Percentiles rank a stretch among this genome's conserved stretches.
Conservation (phyloP, 2,888 invertebrate genomes). For the Mythimna lalbum region DNA sequence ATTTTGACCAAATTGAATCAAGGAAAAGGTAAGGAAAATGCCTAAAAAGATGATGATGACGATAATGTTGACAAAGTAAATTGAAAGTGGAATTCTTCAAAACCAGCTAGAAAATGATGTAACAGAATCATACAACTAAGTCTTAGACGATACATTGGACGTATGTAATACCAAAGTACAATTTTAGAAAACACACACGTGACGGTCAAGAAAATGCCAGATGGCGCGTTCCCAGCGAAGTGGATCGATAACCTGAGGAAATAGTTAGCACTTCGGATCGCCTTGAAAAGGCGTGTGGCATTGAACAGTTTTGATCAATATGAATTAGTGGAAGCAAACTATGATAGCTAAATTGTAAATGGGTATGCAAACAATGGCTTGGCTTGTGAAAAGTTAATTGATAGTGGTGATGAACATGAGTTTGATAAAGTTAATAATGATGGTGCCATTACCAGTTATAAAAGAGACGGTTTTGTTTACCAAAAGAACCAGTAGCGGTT, state of each 20-base stretch:
- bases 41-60: background rate
- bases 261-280: slow-evolving; percentile 55
- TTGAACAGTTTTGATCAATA: slow-evolving; percentile 40
- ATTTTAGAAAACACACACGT: slow-evolving; percentile 47
- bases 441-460: background rate
- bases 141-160: background rate
- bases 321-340: slow-evolving; percentile 5
- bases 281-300: slow-evolving; percentile 43
- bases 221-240: slow-evolving; percentile 59
- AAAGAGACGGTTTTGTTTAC: background rate
- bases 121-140: slow-evolving; percentile 13
- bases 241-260: slow-evolving; percentile 64
- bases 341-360: background rate
- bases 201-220: slow-evolving; percentile 55
- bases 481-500: too few relatives aligned
- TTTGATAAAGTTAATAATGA: background rate
- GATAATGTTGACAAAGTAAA: background rate
- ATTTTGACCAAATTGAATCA: background rate
- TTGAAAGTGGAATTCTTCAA: background rate
- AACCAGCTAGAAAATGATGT: slow-evolving; percentile 16
- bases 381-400: background rate
- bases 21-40: too few relatives aligned
- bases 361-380: slow-evolving; percentile 1
- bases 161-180: slow-evolving; percentile 30
- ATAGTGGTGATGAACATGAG: slow-evolving; percentile 4